Evolutionary conservation across 2,888 invertebrate species (phyloP).

Genomic region (Spialia ferax): DNA sequence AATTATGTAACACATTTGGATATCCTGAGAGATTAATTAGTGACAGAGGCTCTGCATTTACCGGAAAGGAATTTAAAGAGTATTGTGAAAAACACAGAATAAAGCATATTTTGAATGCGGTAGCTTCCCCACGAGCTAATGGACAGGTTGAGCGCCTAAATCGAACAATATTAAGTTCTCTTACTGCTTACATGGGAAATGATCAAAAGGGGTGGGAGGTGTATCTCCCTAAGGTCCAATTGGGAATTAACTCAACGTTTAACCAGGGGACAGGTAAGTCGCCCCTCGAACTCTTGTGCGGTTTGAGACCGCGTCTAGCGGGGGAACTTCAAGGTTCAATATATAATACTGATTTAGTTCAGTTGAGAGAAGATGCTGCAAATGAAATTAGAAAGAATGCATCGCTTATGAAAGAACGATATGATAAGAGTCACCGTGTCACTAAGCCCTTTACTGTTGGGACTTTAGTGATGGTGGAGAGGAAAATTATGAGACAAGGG

Average conservation of each 20-base stretch:
- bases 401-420: neutral
- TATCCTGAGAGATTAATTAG: constrained; percentile 30
- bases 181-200: constrained; percentile 39
- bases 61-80: constrained; percentile 14
- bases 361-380: neutral
- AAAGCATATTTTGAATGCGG: neutral
- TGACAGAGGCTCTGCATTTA: constrained; percentile 38
- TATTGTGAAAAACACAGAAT: neutral
- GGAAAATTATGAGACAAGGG: constrained; percentile 38
- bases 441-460: constrained; percentile 4
- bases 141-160: constrained; percentile 41
- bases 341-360: too few relatives aligned
- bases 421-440: neutral
- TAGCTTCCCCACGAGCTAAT: constrained; percentile 33
- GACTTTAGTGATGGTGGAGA: constrained; percentile 36
- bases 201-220: constrained; percentile 41
- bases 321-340: too few relatives aligned
- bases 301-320: neutral
- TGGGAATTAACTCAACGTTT: constrained; percentile 38
- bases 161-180: constrained; percentile 35
- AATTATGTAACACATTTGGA: constrained; percentile 30
- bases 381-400: neutral
- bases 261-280: constrained; percentile 39
- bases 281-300: constrained; percentile 40
- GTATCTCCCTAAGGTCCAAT: constrained; percentile 36